Evolutionary conservation across 1,140 invertebrate genomes (phyloP), one percentile per base, ranked within the genome.

Genomic region (Oscheius sp.): DNA sequence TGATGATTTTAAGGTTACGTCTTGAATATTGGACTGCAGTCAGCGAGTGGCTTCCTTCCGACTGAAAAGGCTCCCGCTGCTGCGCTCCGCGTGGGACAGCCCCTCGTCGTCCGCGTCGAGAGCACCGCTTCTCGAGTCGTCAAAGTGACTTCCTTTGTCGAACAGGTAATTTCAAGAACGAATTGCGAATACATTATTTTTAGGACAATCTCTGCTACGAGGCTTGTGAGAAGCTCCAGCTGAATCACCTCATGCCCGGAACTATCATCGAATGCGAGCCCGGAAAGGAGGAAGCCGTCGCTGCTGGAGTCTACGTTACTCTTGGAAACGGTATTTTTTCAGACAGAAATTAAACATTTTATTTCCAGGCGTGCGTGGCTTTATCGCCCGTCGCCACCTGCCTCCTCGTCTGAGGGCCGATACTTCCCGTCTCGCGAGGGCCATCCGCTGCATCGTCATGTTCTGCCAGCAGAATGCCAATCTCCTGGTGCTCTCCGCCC

Each of bases 291-390:
- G 67, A 80, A 36, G 38, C 52, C 36, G 66, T 67, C 20, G 36
- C 66, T 1, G 64, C 42, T 38, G 81, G 81, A 28, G 62, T 80
- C 1, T 79, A 74, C 36, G 80, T 81, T 18, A 62, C 26, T 1
- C 55, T 83, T 26, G 74, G 75, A 26, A 83, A 84, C 68, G 81
- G 79, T 75, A 36, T n/a, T n/a, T n/a, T n/a, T n/a, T n/a, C n/a
- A n/a, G n/a, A n/a, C n/a, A n/a, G n/a, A n/a, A 42, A 42, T 42
- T 42, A 42, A 7, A 7, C 38, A n/a, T 42, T 10, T 10, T 42
- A 42, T 42, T 42, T n/a, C 38, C 38, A 80, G 82, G 69, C 62
- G 26, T 70, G n/a, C 73, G 77, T 63, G 83, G 63, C 28, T 85
- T 79, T 38, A 59, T 82, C 15, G 46, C 74, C 58, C 71, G 75